Percentiles rank a stretch among this genome's conserved stretches.
These are phyloP conservation scores for Biston stratarius DNA, from an alignment of 2,888 invertebrate species.

Conservation along the genomic window DNA sequence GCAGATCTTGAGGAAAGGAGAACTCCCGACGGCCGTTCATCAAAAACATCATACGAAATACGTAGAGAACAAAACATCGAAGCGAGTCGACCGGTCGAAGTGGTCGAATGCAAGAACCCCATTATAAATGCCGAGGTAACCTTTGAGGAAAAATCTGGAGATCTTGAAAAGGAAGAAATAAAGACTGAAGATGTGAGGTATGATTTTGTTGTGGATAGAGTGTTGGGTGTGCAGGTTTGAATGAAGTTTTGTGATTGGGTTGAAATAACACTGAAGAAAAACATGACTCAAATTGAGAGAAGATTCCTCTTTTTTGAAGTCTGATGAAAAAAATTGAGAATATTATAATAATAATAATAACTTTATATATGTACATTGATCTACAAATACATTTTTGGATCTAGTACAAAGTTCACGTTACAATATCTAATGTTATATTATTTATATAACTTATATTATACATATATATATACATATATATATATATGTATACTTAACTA, in stretches of 20 bases:
- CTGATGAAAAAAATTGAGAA: no score
- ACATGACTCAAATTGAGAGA: background rate
- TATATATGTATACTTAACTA: no score
- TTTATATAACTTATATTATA: no score
- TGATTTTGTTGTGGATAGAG: conserved; percentile 94
- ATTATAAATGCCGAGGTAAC: conserved; percentile 52
- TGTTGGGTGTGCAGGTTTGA: conserved; percentile 94
- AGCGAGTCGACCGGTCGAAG: conserved; percentile 33
- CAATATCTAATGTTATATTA: no score
- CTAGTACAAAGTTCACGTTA: no score
- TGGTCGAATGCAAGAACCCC: conserved; percentile 77
- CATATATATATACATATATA: no score
- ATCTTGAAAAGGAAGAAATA: conserved; percentile 61
- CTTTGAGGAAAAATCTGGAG: conserved; percentile 46
- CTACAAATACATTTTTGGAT: no score
- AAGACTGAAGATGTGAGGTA: conserved; percentile 88
- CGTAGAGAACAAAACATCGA: conserved; percentile 19
- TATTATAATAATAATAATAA: no score
- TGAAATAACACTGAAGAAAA: conserved; percentile 33
- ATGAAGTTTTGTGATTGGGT: conserved; percentile 28
- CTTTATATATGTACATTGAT: no score
- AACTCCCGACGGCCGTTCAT: conserved; percentile 80
- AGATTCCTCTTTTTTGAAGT: no score
- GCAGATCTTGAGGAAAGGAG: conserved; percentile 75
- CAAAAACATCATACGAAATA: conserved; percentile 78